phyloP scores from a whole-genome alignment of 2,888 invertebrate genomes.

The Drosophila parthenogenetica region DNA sequence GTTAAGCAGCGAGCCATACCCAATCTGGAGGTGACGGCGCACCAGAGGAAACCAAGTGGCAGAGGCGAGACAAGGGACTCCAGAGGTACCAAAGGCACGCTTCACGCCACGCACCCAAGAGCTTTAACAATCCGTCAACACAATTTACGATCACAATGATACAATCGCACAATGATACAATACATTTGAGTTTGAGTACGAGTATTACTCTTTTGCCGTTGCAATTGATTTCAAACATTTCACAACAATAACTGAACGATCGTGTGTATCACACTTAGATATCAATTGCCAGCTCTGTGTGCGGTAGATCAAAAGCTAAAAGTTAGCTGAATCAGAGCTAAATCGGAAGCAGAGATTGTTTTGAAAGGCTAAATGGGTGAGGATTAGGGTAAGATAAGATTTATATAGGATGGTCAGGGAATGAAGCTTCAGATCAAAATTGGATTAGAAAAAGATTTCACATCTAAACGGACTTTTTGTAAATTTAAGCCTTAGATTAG shows the following conservation, averaged over 20 bases:
- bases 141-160: slow-evolving; percentile 19
- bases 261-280: neutral
- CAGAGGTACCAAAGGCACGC: slow-evolving; percentile 36
- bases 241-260: slow-evolving; percentile 17
- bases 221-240: slow-evolving; percentile 59
- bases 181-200: too few species aligned
- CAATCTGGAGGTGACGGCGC: slow-evolving; percentile 56
- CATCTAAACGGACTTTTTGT: too few species aligned
- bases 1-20: slow-evolving; percentile 56
- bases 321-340: neutral
- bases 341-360: neutral
- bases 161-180: neutral
- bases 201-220: slow-evolving; percentile 30
- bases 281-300: neutral
- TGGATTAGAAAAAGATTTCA: too few species aligned
- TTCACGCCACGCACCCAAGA: slow-evolving; percentile 43
- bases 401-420: too few species aligned
- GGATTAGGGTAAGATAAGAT: too few species aligned
- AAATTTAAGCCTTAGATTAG: too few species aligned
- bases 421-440: too few species aligned
- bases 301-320: neutral
- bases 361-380: too few species aligned
- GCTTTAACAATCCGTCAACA: slow-evolving; percentile 8
- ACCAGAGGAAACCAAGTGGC: slow-evolving; percentile 18
- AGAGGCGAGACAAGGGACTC: slow-evolving; percentile 2